phyloP scores from a whole-genome alignment of 1,140 invertebrate species.

The Panagrolaimus sp. region DNA sequence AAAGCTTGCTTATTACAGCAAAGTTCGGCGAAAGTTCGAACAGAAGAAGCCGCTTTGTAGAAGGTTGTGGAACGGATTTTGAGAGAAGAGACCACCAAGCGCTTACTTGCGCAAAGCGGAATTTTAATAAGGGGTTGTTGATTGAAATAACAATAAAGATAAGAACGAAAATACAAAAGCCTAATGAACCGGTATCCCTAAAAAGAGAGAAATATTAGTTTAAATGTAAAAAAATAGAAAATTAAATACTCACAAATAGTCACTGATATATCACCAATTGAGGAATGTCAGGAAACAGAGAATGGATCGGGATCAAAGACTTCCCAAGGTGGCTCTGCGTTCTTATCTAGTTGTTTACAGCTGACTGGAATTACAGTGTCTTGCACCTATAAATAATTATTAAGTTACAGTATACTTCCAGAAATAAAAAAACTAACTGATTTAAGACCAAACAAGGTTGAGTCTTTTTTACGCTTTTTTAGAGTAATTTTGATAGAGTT shows the following conservation, averaged over 20 bases:
- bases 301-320: conserved; percentile 43
- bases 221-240: background rate
- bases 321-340: conserved; percentile 51
- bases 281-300: no score
- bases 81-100: conserved; percentile 16
- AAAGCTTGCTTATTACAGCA: background rate
- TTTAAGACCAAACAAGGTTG: no score
- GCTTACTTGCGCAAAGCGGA: background rate
- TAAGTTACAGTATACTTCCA: no score
- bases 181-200: conserved; percentile 12
- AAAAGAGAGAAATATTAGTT: background rate
- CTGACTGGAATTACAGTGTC: conserved; percentile 31
- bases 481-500: no score
- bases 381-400: no score
- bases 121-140: background rate
- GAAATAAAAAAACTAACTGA: no score
- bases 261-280: no score
- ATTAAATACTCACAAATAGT: background rate
- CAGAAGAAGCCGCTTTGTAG: conserved; percentile 13
- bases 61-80: background rate
- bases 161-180: background rate
- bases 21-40: conserved; percentile 23
- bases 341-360: conserved; percentile 47
- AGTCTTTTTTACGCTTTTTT: no score
- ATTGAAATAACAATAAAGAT: background rate